Evolutionary conservation across 1,140 invertebrate genomes (phyloP), one percentile per base, ranked within the genome.

Genomic region (Magallana gigas): DNA sequence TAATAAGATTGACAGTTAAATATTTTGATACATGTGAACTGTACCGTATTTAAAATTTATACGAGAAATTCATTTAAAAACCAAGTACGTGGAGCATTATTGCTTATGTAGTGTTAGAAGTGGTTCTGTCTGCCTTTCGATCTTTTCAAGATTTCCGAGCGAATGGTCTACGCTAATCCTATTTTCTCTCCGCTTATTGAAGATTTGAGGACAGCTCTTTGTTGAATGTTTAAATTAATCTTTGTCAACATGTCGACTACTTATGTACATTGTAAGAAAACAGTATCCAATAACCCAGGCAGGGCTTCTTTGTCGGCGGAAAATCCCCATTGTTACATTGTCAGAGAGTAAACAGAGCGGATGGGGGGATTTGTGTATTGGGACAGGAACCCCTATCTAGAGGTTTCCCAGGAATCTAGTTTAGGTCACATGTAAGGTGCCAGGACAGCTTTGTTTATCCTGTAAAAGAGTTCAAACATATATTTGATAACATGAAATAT

Each of bases 191-290:
- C 12, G 68, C 68, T 76, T 76, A 76, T 12, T 29, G 68, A 23
- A 76, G 68, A 76, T 76, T 76, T 76, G 23, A 76, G 68, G 68
- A 76, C 68, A 76, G 9, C 14, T 76, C 36, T 76, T 29, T 76
- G 68, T 76, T 76, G 68, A 76, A 76, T 76, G 14, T 76, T 76
- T 76, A 76, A 76, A 76, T 23, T 76, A 23, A 9, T 76, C 68
- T 29, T 36, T 76, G 7, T 9, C 23, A 29, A 11, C 23, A 36
- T 7, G 68, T 76, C 23, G 68, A 76, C 68, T 36, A 76, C 29
- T 29, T 0, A 36, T 29, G 36, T 29, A 29, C 9, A 76, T 29
- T 29, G 68, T 29, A 76, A 76, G 36, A 29, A 76, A 76, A 76
- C 68, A 76, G 14, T 76, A 76, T 76, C 18, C 8, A 23, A 76